Base-by-base conservation (phyloP, 2,113 vertebrate genomes). In the Brachionichthys hirsutus region DNA sequence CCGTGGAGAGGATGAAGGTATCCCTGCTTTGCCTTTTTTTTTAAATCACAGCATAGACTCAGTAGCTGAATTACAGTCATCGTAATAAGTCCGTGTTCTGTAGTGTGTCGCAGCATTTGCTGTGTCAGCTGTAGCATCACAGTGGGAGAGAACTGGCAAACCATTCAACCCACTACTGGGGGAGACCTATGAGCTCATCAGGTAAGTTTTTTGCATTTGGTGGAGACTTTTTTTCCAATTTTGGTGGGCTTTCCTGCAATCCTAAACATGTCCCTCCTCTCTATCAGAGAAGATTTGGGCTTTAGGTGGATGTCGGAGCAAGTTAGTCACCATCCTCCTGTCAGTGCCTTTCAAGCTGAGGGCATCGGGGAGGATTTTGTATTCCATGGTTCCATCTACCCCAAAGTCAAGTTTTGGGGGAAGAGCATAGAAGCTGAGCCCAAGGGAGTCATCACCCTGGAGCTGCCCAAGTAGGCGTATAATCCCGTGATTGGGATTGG, bases 371-470 rank as follows among this genome's bases (percentile, higher is more conserved):
- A 94, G 6, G 93, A 98, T 84, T 99, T 99, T 70, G 82, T 95
- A 65, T 99, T 99, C 85, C 97, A 98, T 47, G 97, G 97, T 64
- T 98, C 97, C 24, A 95, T 99, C 82, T 99, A 95, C 73, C 97
- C 97, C 45, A 99, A 98, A 82, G 93, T 99, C 22, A 99, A 97
- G 80, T 99, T 98, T 81, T 98, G 97, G 96, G 97, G 97, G 2
- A 99, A 99, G 83, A 97, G 96, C 0, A 97, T 98, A 58, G 97
- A 99, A 90, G 97, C 97, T 0, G 97, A 99, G 75, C 97, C 97
- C 40, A 96, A 93, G 76, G 97, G 97, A 71, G 90, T 91, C 4
- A 98, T 99, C 83, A 99, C 96, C n/a, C 89, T 99, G 86, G 95
- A 99, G 84, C 92, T 99, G 35, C 94, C 95, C 56, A 94, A 94